These are phyloP conservation scores for Platyura marginata DNA, from an alignment of 1,140 invertebrate genomes.

Conservation along the genomic window DNA sequence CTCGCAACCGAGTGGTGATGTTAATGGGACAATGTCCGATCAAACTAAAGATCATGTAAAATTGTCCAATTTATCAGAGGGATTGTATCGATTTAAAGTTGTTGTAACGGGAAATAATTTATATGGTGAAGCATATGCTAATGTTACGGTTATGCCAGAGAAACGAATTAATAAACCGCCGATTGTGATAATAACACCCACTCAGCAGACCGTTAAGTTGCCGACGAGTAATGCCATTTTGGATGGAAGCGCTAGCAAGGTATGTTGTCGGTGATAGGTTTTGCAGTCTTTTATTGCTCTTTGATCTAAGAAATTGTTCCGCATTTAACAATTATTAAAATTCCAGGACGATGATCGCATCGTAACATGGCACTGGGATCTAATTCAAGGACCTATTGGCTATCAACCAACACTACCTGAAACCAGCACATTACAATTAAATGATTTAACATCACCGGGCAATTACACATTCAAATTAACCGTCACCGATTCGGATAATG, in stretches of 20 bases:
- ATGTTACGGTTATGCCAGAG: conserved; percentile 82
- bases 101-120: conserved; percentile 51
- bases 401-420: conserved; percentile 63
- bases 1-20: conserved; percentile 57
- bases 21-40: conserved; percentile 58
- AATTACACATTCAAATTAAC: conserved; percentile 89
- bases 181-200: conserved; percentile 66
- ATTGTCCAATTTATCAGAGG: conserved; percentile 59
- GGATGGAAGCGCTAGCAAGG: conserved; percentile 50
- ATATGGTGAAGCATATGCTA: conserved; percentile 68
- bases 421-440: conserved; percentile 65
- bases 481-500: conserved; percentile 80
- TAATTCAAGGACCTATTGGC: conserved; percentile 66
- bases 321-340: not conserved
- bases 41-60: conserved; percentile 65
- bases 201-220: conserved; percentile 65
- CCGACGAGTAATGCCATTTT: conserved; percentile 78
- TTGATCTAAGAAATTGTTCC: too few species aligned
- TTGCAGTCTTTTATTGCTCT: too few species aligned
- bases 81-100: conserved; percentile 78
- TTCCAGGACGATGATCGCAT: conserved; percentile 61
- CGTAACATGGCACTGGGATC: conserved; percentile 78
- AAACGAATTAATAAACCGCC: conserved; percentile 71
- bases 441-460: conserved; percentile 64
- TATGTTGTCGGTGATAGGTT: too few species aligned